These are phyloP conservation scores for Tyria jacobaeae DNA, from an alignment of 2,888 invertebrate genomes.

Conservation along the genomic window DNA sequence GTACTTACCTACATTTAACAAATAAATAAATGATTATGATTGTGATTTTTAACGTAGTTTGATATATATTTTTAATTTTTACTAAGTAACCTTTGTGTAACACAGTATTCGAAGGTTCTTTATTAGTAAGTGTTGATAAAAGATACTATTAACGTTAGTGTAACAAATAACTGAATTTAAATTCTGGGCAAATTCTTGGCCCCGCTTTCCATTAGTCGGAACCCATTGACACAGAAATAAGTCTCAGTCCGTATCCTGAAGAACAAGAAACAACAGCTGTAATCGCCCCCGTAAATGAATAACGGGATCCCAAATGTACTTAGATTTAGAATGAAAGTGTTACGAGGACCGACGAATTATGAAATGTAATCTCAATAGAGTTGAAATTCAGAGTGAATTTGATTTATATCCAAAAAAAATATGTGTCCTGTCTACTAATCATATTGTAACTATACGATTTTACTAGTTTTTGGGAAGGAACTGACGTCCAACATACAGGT, in stretches of 20 bases:
- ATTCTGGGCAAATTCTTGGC: not conserved
- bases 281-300: conserved; percentile 54
- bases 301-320: conserved; percentile 36
- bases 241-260: conserved; percentile 39
- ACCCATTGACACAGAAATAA: conserved; percentile 36
- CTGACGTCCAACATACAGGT: too few relatives aligned
- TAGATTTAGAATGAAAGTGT: conserved; percentile 36
- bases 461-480: too few relatives aligned
- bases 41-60: too few relatives aligned
- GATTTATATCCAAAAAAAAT: too few relatives aligned
- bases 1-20: too few relatives aligned
- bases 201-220: conserved; percentile 2
- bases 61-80: too few relatives aligned
- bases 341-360: conserved; percentile 29
- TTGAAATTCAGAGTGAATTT: not conserved
- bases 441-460: too few relatives aligned
- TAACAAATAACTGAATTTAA: not conserved
- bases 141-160: not conserved
- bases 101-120: too few relatives aligned
- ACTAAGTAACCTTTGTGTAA: too few relatives aligned
- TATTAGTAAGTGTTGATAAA: too few relatives aligned
- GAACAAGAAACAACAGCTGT: conserved; percentile 51
- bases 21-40: too few relatives aligned
- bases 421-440: too few relatives aligned
- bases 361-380: conserved; percentile 41